phyloP scores from a whole-genome alignment of 2,113 vertebrate genomes.

The Phycodurus eques region DNA sequence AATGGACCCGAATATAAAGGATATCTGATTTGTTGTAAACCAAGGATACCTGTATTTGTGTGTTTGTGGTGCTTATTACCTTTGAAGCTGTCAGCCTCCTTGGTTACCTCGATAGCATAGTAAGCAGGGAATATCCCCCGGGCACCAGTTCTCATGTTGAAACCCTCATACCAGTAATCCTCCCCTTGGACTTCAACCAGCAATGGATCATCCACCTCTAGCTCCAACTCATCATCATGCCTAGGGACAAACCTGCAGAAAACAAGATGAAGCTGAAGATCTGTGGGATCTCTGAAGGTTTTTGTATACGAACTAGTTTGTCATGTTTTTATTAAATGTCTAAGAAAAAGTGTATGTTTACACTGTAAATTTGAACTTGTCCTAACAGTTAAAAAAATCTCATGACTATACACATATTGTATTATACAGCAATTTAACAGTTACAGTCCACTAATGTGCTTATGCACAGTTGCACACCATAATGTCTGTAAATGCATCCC shows the following conservation, averaged over 20 bases:
- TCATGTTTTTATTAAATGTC: too few relatives aligned
- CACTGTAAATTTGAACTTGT: too few relatives aligned
- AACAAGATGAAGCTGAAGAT: background rate
- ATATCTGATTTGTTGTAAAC: too few relatives aligned
- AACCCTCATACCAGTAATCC: constrained; percentile 97
- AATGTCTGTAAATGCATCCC: too few relatives aligned
- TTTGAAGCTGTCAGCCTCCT: constrained; percentile 82
- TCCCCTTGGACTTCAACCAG: constrained; percentile 93
- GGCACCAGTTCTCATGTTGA: constrained; percentile 92
- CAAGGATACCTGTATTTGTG: background rate
- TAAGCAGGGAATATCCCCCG: constrained; percentile 92
- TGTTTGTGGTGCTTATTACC: constrained; percentile 62
- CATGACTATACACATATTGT: too few relatives aligned
- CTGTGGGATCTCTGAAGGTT: background rate
- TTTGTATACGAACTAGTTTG: background rate
- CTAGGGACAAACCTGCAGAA: constrained; percentile 85
- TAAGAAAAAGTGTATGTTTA: too few relatives aligned
- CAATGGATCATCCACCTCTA: constrained; percentile 94
- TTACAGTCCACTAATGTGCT: too few relatives aligned
- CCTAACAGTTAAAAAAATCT: too few relatives aligned
- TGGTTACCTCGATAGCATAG: constrained; percentile 90
- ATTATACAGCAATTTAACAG: too few relatives aligned
- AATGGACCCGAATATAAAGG: too few relatives aligned
- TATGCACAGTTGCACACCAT: too few relatives aligned
- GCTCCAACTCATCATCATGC: constrained; percentile 89